Evolutionary conservation across 2,113 vertebrate genomes (phyloP).

Genomic region (Grammomys dolichurus): DNA sequence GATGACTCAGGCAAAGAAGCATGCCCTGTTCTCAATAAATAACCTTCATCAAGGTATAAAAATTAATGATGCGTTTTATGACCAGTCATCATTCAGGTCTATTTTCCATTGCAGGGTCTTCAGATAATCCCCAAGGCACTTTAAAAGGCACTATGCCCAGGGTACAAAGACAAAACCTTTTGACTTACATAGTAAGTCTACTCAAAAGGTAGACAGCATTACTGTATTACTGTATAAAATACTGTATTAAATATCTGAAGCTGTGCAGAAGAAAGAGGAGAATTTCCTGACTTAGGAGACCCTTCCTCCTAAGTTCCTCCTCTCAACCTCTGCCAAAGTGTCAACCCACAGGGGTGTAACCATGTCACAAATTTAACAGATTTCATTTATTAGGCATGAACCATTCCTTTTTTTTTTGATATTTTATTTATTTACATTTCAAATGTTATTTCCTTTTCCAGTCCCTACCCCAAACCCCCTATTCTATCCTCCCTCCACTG

Average conservation of each 20-base stretch:
- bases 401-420: no score
- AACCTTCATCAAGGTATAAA: conserved; percentile 63
- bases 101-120: conserved; percentile 15
- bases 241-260: background rate
- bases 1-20: conserved; percentile 12
- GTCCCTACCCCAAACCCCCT: no score
- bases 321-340: background rate
- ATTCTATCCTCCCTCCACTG: no score
- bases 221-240: background rate
- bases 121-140: conserved; percentile 35
- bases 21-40: conserved; percentile 69
- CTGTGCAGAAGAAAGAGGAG: background rate
- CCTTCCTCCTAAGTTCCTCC: background rate
- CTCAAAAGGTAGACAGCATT: background rate
- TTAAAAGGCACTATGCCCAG: conserved; percentile 6
- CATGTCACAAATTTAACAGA: background rate
- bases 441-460: no score
- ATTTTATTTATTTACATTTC: no score
- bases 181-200: conserved; percentile 45
- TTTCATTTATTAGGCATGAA: background rate
- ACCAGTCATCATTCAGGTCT: conserved; percentile 54
- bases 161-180: conserved; percentile 44
- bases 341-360: background rate
- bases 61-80: conserved; percentile 78
- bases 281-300: background rate